Conservation (phyloP, 2,113 vertebrate species). For the human (Homo sapiens) region GRCh38 chr13:40493501-40494000, state of each 20-base stretch:
- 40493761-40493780: neutral
- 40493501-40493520: neutral
- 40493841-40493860: neutral
- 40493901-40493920: neutral
- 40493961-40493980: neutral
- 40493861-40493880: too few species aligned
- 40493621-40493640: neutral
- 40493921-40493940: neutral
- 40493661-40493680: neutral
- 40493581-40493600: accelerated
- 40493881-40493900: neutral
- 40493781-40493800: neutral
- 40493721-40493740: neutral
- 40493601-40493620: neutral
- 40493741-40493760: neutral
- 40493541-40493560: neutral
- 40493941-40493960: neutral
- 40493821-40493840: too few species aligned
- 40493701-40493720: neutral
- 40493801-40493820: neutral
- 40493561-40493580: accelerated
- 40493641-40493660: neutral
- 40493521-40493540: neutral
- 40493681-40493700: neutral
- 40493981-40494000: neutral